Evolutionary conservation across 2,113 vertebrate species (phyloP).

Genomic region (Pyrgilauda ruficollis): DNA sequence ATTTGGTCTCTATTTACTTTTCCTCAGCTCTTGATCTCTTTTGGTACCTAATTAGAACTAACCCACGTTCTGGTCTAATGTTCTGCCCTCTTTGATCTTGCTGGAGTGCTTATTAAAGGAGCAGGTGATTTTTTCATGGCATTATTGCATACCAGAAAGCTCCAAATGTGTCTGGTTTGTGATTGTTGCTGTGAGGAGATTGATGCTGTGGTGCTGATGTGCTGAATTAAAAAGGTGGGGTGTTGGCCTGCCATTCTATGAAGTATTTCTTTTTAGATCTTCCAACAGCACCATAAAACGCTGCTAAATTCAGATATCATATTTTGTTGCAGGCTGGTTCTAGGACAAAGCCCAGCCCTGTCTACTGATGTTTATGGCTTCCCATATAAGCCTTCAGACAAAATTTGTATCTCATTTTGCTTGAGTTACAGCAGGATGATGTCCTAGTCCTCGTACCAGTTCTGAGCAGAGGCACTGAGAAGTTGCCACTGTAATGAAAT

Average conservation of each 20-base stretch:
- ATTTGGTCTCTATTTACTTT: neutral
- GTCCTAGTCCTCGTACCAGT: neutral
- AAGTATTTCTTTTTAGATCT: constrained; percentile 6
- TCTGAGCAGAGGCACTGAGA: constrained; percentile 4
- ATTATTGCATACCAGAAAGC: neutral
- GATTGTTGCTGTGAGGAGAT: neutral
- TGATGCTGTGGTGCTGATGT: neutral
- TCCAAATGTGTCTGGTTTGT: neutral
- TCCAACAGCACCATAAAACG: neutral
- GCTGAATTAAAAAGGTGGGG: neutral
- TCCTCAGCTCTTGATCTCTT: neutral
- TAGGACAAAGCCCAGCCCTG: constrained; percentile 38
- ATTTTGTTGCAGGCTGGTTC: constrained; percentile 41
- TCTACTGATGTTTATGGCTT: constrained; percentile 40
- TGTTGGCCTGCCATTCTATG: neutral
- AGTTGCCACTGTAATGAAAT: neutral
- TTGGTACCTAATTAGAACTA: neutral
- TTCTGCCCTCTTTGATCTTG: neutral
- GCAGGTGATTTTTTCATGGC: neutral
- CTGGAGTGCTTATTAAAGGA: neutral
- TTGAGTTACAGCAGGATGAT: constrained; percentile 44
- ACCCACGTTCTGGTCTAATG: neutral
- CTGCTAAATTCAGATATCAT: constrained; percentile 30
- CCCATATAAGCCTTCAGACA: constrained; percentile 37
- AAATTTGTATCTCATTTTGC: constrained; percentile 55